Percentiles rank a stretch among this genome's conserved stretches.
phyloP scores from a whole-genome alignment of 2,113 vertebrate genomes.

The Acanthochromis polyacanthus region DNA sequence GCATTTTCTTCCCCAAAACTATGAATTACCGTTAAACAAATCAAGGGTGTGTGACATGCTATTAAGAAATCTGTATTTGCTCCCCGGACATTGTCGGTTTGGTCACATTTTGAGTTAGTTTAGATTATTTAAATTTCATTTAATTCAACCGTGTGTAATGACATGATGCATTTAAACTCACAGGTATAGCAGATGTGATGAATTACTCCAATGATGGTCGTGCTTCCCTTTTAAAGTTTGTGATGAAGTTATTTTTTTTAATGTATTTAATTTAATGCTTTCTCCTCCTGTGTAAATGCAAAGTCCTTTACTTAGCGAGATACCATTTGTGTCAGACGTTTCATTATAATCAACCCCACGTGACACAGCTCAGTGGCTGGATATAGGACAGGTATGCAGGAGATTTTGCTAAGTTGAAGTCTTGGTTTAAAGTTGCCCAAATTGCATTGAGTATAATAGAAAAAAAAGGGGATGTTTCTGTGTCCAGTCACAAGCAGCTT shows the following conservation, averaged over 20 bases:
- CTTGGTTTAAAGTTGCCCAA: slow-evolving; percentile 1
- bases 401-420: neutral
- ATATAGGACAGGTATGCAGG: slow-evolving; percentile 2
- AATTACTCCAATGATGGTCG: slow-evolving; percentile 50
- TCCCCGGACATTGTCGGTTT: slow-evolving; percentile 32
- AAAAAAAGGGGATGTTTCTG: neutral
- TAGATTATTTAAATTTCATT: slow-evolving; percentile 63
- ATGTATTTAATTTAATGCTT: slow-evolving; percentile 75
- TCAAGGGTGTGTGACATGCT: slow-evolving; percentile 3
- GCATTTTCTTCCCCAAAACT: slow-evolving; percentile 29
- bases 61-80: slow-evolving; percentile 16
- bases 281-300: slow-evolving; percentile 50
- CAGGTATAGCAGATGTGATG: slow-evolving; percentile 52
- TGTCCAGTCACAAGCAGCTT: slow-evolving; percentile 42
- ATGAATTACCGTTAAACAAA: slow-evolving; percentile 39
- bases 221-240: slow-evolving; percentile 55
- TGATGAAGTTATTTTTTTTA: slow-evolving; percentile 54
- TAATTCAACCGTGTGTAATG: slow-evolving; percentile 41
- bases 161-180: slow-evolving; percentile 56
- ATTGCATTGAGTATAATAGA: neutral
- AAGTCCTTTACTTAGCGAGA: slow-evolving; percentile 29
- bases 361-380: slow-evolving; percentile 57
- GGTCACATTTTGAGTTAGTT: slow-evolving; percentile 36
- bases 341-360: slow-evolving; percentile 25
- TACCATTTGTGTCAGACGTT: slow-evolving; percentile 29